phyloP scores from a whole-genome alignment of 2,113 vertebrate species.

The Pituophis catenifer region DNA sequence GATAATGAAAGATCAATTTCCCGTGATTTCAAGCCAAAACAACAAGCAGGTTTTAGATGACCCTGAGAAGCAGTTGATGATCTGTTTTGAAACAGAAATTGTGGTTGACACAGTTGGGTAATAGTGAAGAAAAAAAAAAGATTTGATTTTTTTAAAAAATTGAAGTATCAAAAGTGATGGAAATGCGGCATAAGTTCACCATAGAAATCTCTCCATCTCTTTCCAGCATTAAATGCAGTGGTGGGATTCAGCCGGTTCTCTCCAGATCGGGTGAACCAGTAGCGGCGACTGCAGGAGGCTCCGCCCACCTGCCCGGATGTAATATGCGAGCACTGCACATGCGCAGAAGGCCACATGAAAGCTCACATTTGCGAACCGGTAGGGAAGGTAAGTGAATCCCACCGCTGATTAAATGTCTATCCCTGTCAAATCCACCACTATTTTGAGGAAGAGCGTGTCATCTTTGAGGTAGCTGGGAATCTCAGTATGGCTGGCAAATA shows the following conservation, averaged over 20 bases:
- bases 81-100: neutral
- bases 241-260: too few species aligned
- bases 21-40: neutral
- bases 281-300: too few species aligned
- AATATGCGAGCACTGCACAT: too few species aligned
- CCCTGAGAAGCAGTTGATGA: neutral
- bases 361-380: too few species aligned
- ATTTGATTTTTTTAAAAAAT: neutral
- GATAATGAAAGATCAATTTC: neutral
- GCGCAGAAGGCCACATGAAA: too few species aligned
- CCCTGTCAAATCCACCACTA: neutral
- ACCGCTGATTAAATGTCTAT: neutral
- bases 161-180: neutral
- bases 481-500: slow-evolving; percentile 9
- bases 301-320: too few species aligned
- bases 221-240: neutral
- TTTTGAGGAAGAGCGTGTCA: slow-evolving; percentile 21
- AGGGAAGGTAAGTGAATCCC: too few species aligned
- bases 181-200: neutral
- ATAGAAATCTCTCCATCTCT: neutral
- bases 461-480: slow-evolving; percentile 29
- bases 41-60: neutral
- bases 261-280: too few species aligned
- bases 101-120: neutral
- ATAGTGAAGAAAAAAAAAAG: neutral